Conservation (phyloP, 2,113 vertebrate genomes). For the Pterophyllum scalare region DNA sequence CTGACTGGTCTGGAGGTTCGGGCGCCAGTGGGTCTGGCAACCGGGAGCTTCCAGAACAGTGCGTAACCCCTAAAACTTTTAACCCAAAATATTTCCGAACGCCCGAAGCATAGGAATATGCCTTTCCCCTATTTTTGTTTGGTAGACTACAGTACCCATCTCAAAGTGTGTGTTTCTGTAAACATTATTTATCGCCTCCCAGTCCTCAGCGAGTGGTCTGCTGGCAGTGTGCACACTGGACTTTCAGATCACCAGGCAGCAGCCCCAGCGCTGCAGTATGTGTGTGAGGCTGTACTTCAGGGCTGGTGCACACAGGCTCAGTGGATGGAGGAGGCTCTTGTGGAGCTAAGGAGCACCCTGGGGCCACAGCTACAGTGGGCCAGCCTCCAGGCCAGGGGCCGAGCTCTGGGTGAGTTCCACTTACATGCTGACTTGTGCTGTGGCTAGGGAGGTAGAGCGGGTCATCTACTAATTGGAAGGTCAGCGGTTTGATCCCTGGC, state of each 20-base stretch:
- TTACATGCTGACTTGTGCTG: not conserved
- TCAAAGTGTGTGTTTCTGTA: too few relatives aligned
- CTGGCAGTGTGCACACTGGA: not conserved
- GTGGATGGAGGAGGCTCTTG: constrained; percentile 83
- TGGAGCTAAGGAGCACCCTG: constrained; percentile 71
- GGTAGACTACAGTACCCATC: not conserved
- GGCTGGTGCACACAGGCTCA: constrained; percentile 81
- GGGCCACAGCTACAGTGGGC: constrained; percentile 70
- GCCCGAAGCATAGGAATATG: not conserved
- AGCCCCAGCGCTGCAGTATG: constrained; percentile 72
- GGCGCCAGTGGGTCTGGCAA: constrained; percentile 82
- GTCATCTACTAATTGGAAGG: not conserved
- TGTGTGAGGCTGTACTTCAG: constrained; percentile 78
- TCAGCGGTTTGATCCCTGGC: too few relatives aligned
- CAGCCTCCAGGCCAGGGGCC: constrained; percentile 74
- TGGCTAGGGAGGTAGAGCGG: not conserved
- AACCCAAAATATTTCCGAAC: not conserved
- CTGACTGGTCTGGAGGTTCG: constrained; percentile 82
- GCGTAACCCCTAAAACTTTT: constrained; percentile 61
- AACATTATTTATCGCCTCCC: not conserved
- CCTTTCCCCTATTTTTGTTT: not conserved
- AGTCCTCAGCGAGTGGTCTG: constrained; percentile 89
- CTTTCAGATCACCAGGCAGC: not conserved
- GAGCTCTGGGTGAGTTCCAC: constrained; percentile 80
- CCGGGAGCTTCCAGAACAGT: constrained; percentile 88